phyloP scores from a whole-genome alignment of 2,888 invertebrate species.

The Tanypteryx hageni region DNA sequence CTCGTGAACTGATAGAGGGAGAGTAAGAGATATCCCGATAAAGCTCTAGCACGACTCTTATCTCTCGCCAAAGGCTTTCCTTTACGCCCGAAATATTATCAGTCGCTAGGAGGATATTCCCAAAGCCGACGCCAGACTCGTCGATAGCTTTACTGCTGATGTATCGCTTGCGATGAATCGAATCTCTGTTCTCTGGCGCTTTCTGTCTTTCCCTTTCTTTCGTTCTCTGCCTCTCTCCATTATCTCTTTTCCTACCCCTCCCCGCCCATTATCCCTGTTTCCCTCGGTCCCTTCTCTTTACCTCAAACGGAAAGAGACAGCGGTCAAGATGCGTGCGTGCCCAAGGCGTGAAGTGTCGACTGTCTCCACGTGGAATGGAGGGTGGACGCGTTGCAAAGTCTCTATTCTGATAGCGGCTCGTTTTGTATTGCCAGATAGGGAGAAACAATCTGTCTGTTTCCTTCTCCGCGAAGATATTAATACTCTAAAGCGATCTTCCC shows the following conservation, averaged over 20 bases:
- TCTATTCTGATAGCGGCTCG: not conserved
- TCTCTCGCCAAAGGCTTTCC: not conserved
- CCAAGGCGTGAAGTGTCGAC: not conserved
- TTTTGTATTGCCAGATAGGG: too few relatives aligned
- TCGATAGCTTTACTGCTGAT: not conserved
- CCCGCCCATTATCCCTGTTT: not conserved
- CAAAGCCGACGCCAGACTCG: not conserved
- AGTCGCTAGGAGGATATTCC: not conserved
- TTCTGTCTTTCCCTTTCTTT: not conserved
- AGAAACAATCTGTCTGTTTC: too few relatives aligned
- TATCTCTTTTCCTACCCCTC: not conserved
- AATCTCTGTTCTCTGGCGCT: not conserved
- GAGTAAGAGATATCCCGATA: too few relatives aligned
- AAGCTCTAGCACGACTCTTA: not conserved
- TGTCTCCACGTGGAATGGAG: not conserved
- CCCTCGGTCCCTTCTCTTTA: too few relatives aligned
- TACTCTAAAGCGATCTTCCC: too few relatives aligned
- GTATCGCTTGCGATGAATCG: not conserved
- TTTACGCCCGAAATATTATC: not conserved
- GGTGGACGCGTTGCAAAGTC: not conserved
- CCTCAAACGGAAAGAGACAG: not conserved
- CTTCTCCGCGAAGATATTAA: too few relatives aligned
- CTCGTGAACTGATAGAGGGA: not conserved
- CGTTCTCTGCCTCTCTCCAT: not conserved
- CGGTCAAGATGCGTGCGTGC: not conserved